Evolutionary conservation across 2,113 vertebrate genomes (phyloP).

Genomic region (Motacilla alba): DNA sequence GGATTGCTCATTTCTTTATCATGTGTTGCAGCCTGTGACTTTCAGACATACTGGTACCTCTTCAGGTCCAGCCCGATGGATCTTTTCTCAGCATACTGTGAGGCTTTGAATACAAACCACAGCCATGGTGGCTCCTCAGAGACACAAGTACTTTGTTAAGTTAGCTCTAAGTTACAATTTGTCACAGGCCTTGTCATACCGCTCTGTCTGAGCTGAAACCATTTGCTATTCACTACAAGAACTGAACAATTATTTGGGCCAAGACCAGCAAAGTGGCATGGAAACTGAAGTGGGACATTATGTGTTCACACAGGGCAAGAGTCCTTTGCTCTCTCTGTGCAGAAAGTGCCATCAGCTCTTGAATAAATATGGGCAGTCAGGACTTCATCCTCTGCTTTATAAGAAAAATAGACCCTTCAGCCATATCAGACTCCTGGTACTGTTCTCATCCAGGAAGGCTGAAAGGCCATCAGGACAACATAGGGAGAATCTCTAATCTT

Average conservation of each 20-base stretch:
- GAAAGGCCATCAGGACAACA: background rate
- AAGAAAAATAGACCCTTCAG: background rate
- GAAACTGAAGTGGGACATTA: background rate
- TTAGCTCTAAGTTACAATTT: background rate
- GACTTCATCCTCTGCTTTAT: background rate
- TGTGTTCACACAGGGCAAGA: background rate
- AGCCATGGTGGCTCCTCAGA: background rate
- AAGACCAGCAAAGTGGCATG: slow-evolving; percentile 1
- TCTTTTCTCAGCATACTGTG: background rate
- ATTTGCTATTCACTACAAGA: background rate
- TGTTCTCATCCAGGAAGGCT: background rate
- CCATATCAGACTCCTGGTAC: background rate
- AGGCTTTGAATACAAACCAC: background rate
- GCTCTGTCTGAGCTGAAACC: accelerated
- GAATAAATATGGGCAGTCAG: background rate
- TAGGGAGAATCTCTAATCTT: background rate
- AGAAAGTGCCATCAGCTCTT: background rate
- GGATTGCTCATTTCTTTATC: background rate
- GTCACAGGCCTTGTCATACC: background rate
- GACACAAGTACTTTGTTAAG: background rate
- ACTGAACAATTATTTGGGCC: background rate
- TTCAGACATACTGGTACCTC: background rate
- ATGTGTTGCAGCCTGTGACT: background rate
- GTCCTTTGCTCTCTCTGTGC: background rate
- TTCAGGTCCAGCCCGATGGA: background rate